These are phyloP conservation scores for Brachyptera risi DNA, from an alignment of 2,888 invertebrate genomes.

Conservation along the genomic window DNA sequence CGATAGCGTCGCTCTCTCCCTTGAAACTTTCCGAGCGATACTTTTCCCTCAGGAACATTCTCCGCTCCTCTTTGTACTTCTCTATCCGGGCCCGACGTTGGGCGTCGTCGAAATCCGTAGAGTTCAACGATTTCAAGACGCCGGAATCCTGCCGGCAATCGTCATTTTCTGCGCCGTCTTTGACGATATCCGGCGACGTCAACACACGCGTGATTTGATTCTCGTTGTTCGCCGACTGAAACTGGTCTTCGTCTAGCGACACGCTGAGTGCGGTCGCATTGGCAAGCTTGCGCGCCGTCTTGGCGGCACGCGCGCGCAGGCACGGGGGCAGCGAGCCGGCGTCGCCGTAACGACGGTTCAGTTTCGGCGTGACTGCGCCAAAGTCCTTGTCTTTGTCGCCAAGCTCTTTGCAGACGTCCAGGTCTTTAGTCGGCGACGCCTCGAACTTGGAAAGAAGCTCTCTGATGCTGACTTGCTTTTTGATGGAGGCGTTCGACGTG, in stretches of 20 bases:
- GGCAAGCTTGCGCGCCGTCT: constrained; percentile 55
- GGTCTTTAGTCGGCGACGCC: constrained; percentile 52
- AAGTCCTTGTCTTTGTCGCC: not conserved
- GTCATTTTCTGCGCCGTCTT: not conserved
- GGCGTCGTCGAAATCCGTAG: constrained; percentile 47
- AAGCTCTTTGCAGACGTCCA: not conserved
- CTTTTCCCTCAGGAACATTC: constrained; percentile 78
- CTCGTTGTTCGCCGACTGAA: constrained; percentile 39
- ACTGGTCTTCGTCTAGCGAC: constrained; percentile 70
- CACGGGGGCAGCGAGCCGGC: constrained; percentile 51
- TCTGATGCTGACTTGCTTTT: constrained; percentile 49
- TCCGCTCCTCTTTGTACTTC: constrained; percentile 85
- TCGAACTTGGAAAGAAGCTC: constrained; percentile 62
- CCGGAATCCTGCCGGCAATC: no score
- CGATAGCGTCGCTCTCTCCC: constrained; percentile 56
- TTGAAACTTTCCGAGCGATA: constrained; percentile 60
- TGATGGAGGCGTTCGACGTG: constrained; percentile 20
- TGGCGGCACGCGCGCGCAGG: constrained; percentile 55
- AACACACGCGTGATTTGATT: constrained; percentile 36
- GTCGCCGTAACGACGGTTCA: not conserved
- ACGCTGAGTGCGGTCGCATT: constrained; percentile 47
- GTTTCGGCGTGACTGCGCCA: not conserved
- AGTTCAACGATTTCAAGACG: constrained; percentile 5
- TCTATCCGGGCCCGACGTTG: constrained; percentile 78
- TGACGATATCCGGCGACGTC: constrained; percentile 36